phyloP scores from a whole-genome alignment of 1,140 invertebrate genomes.

The Pseudomyrmex concolor region DNA sequence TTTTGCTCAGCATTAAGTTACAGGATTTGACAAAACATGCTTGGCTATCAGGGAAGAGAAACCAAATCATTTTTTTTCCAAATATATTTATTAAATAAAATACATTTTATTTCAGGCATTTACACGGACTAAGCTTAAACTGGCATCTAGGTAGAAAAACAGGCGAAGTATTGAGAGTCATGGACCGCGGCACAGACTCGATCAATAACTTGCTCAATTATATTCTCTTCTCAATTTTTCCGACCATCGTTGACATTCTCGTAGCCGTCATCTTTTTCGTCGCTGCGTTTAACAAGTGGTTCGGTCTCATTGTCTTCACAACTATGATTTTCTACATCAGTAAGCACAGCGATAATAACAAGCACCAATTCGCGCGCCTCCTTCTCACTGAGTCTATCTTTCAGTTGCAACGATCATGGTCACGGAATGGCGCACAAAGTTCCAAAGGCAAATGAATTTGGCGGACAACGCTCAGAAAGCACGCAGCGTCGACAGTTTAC shows the following conservation, averaged over 20 bases:
- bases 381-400: constrained; percentile 17
- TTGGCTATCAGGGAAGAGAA: too few relatives aligned
- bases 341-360: constrained; percentile 85
- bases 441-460: constrained; percentile 95
- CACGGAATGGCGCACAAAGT: constrained; percentile 98
- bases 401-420: constrained; percentile 93
- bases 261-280: constrained; percentile 97
- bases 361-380: too few relatives aligned
- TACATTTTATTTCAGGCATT: constrained; percentile 86
- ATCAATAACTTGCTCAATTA: constrained; percentile 97
- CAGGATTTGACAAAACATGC: too few relatives aligned
- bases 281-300: constrained; percentile 95
- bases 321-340: constrained; percentile 97
- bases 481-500: constrained; percentile 97
- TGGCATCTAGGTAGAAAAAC: constrained; percentile 98
- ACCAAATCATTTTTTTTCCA: too few relatives aligned
- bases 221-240: constrained; percentile 94
- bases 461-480: constrained; percentile 96
- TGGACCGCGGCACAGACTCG: constrained; percentile 97
- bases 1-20: too few relatives aligned
- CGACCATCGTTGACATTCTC: constrained; percentile 96
- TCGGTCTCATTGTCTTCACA: constrained; percentile 96
- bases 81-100: constrained; percentile 20
- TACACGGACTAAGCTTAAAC: constrained; percentile 93
- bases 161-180: constrained; percentile 96